Evolutionary conservation across 1,140 invertebrate genomes (phyloP).

Genomic region (Drosophila lacertosa): DNA sequence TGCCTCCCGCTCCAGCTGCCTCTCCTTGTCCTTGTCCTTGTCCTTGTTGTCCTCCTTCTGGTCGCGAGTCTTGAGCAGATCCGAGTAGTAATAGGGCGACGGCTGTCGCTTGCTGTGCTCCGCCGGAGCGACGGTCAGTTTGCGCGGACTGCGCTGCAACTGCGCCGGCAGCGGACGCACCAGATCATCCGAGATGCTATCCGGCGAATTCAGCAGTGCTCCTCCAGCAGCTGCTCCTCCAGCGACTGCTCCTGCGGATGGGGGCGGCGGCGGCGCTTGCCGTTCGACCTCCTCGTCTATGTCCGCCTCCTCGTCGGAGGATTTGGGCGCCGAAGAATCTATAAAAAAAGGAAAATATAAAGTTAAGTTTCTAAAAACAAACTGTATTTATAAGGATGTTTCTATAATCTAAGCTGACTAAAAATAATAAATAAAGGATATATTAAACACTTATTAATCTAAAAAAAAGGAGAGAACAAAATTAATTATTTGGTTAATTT

Average conservation of each 20-base stretch:
- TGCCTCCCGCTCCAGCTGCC: constrained; percentile 51
- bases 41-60: constrained; percentile 26
- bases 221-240: background rate
- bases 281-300: constrained; percentile 74
- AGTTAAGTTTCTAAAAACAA: background rate
- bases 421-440: too few relatives aligned
- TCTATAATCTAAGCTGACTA: too few relatives aligned
- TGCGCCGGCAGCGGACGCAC: constrained; percentile 76
- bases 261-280: constrained; percentile 66
- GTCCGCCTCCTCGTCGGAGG: constrained; percentile 79
- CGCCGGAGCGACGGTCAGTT: constrained; percentile 55
- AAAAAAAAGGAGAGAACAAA: too few relatives aligned
- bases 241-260: background rate
- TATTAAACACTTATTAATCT: too few relatives aligned
- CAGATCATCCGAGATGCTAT: constrained; percentile 85
- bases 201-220: constrained; percentile 84
- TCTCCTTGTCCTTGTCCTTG: constrained; percentile 27
- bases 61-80: constrained; percentile 87
- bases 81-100: constrained; percentile 91
- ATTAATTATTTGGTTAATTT: too few relatives aligned
- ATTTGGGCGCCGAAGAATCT: constrained; percentile 83
- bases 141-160: constrained; percentile 77
- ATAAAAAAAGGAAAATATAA: background rate
- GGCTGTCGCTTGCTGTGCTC: constrained; percentile 87
- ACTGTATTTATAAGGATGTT: too few relatives aligned